Evolutionary conservation across 2,888 invertebrate genomes (phyloP).

Genomic region (Agonopterix heracliana): DNA sequence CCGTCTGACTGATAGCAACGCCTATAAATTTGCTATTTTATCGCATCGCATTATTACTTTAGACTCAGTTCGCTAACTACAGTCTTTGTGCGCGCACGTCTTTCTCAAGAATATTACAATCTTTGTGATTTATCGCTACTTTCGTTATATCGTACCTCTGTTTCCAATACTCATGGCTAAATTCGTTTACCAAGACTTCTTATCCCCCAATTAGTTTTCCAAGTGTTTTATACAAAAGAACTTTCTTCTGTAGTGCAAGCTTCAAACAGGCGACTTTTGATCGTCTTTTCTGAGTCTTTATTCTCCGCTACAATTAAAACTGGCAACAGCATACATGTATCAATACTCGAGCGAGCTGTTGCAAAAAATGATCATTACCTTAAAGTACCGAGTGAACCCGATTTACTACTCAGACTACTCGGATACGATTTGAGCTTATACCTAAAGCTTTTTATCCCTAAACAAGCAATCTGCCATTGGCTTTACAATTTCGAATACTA

Average conservation of each 20-base stretch:
- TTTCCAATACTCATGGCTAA: constrained; percentile 60
- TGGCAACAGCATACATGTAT: constrained; percentile 65
- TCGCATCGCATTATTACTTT: constrained; percentile 21
- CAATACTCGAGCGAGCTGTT: constrained; percentile 46
- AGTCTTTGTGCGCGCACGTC: constrained; percentile 28
- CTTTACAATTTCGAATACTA: constrained; percentile 68
- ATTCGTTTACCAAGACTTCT: constrained; percentile 58
- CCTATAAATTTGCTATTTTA: constrained; percentile 54
- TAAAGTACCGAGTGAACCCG: constrained; percentile 77
- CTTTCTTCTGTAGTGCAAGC: constrained; percentile 3
- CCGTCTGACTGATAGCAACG: constrained; percentile 54
- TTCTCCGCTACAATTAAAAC: constrained; percentile 41
- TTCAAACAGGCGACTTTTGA: constrained; percentile 1
- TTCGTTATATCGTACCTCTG: constrained; percentile 12
- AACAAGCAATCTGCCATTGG: constrained; percentile 57
- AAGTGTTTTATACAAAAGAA: constrained; percentile 26
- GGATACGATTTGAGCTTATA: constrained; percentile 74
- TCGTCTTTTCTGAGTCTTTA: constrained; percentile 11
- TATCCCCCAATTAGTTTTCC: constrained; percentile 52
- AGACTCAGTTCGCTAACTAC: constrained; percentile 31
- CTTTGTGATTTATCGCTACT: not conserved
- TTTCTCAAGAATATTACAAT: not conserved
- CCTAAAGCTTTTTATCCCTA: constrained; percentile 40
- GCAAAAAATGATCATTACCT: constrained; percentile 70
- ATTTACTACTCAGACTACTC: constrained; percentile 82